Base-by-base conservation (phyloP, 2,113 vertebrate genomes). In the Platycercus adscitus region DNA sequence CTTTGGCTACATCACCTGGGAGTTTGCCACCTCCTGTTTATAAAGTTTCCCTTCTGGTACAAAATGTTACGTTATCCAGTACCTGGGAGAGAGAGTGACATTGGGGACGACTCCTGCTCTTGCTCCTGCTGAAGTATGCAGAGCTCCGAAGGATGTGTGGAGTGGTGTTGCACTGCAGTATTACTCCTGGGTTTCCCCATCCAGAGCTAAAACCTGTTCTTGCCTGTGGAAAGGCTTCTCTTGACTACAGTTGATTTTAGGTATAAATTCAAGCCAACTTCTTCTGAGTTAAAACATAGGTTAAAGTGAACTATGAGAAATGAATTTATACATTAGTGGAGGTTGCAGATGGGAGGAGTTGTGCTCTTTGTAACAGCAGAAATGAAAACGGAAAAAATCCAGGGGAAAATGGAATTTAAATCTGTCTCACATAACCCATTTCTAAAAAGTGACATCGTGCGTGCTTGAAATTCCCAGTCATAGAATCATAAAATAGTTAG, bases 1-100 rank as follows among this genome's bases (percentile, higher is more conserved):
- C 29, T 81, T 88, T 0, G 3, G 5, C 63, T 2, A 0, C 31
- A 10, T 78, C 7, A 25, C 15, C 17, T 55, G 16, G 7, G n/a
- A 53, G 17, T 78, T 78, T 44, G 8, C 52, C 1, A 0, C 28
- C 23, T 79, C 8, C 9, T 0, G 0, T 31, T 73, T 60, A 4
- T 53, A 19, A 68, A 7, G 33, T 75, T 71, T 66, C 25, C 46
- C 3, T 3, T 55, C n/a, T 37, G 8, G 20, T 58, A 28, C 19
- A 77, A 47, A 80, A 14, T 26, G 47, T 11, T 81, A 31, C 1
- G 0, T 68, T 81, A 23, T 20, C 33, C 23, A 6, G 2, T 23
- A 60, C 3, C 10, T 50, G 41, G 43, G 13, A 58, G 41, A 41
- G 25, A 61, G 23, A 58, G 16, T 66, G 37, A 63, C 72, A 37